Evolutionary conservation across 2,888 invertebrate genomes (phyloP).

Genomic region (Drosophila gaucha): DNA sequence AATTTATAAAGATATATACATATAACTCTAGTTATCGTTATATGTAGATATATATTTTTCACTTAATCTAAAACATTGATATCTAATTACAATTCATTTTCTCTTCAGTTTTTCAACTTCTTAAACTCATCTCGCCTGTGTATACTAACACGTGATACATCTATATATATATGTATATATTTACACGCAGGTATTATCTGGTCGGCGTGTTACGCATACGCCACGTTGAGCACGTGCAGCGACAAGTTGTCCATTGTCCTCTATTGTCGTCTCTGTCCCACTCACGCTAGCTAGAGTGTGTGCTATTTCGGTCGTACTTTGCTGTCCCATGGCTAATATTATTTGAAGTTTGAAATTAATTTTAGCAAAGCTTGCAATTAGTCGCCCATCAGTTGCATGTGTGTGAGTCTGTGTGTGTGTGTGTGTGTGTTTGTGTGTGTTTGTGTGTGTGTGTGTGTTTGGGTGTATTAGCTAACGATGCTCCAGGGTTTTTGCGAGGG

Average conservation of each 20-base stretch:
- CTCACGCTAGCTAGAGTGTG: background rate
- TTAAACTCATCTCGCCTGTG: conserved; percentile 20
- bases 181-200: conserved; percentile 6
- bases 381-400: conserved; percentile 55
- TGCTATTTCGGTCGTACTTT: conserved; percentile 9
- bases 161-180: background rate
- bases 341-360: conserved; percentile 75
- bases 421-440: conserved; percentile 11
- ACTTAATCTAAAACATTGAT: no score
- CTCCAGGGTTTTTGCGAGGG: conserved; percentile 41
- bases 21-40: no score
- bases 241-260: conserved; percentile 29
- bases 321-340: conserved; percentile 62
- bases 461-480: conserved; percentile 32
- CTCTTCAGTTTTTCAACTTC: background rate
- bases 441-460: conserved; percentile 15
- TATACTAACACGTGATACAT: background rate
- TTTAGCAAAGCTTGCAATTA: conserved; percentile 76
- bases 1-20: no score
- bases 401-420: conserved; percentile 16
- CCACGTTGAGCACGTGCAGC: conserved; percentile 57
- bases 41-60: background rate
- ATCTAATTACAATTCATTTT: no score
- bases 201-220: conserved; percentile 51
- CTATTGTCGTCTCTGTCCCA: background rate